Conservation (phyloP, 1,140 invertebrate genomes). For the Dinoponera quadriceps region DNA sequence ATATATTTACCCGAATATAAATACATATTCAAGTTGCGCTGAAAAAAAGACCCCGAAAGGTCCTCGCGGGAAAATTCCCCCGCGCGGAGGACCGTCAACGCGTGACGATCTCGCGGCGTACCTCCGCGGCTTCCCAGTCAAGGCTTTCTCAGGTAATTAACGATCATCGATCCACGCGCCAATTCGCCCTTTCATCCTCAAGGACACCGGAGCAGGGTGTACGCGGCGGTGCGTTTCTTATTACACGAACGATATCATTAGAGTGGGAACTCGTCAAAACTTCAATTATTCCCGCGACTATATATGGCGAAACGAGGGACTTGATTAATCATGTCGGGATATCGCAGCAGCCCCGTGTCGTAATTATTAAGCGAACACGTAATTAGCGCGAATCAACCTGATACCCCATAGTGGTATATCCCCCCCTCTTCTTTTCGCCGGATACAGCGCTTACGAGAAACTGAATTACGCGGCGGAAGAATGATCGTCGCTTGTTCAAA, state of each 20-base stretch:
- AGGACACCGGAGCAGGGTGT: constrained; percentile 18
- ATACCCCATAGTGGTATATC: constrained; percentile 33
- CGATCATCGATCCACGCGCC: constrained; percentile 43
- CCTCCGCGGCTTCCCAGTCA: background rate
- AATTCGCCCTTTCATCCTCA: constrained; percentile 48
- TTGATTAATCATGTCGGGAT: constrained; percentile 65
- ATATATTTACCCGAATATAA: too few species aligned
- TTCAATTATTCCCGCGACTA: constrained; percentile 64
- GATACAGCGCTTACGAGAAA: constrained; percentile 59
- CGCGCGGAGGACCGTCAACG: background rate
- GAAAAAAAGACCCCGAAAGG: too few species aligned
- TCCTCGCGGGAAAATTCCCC: too few species aligned
- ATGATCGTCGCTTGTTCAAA: constrained; percentile 28
- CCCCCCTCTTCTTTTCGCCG: constrained; percentile 4
- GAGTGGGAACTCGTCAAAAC: constrained; percentile 65
- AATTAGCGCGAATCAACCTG: constrained; percentile 66
- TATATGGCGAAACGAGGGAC: constrained; percentile 54
- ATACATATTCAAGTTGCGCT: too few species aligned
- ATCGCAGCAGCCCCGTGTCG: constrained; percentile 16
- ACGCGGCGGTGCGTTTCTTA: constrained; percentile 32
- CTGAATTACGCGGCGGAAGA: constrained; percentile 60
- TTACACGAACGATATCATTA: constrained; percentile 67
- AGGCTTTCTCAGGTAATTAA: constrained; percentile 40
- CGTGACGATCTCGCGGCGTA: constrained; percentile 6
- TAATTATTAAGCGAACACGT: constrained; percentile 67